phyloP scores from a whole-genome alignment of 2,888 invertebrate species.

The Trypoxylon attenuatum region DNA sequence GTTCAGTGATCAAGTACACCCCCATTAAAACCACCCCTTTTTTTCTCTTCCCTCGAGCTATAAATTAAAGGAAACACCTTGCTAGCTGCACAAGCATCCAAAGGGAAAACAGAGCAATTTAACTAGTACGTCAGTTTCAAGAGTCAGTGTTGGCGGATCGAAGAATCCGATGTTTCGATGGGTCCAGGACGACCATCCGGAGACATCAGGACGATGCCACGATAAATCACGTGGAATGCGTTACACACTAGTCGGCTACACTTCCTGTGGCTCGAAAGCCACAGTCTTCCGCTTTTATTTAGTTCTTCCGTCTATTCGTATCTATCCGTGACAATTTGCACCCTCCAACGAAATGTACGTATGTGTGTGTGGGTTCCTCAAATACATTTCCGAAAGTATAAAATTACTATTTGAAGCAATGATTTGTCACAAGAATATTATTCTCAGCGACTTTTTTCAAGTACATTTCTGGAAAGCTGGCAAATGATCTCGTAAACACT shows the following conservation, averaged over 20 bases:
- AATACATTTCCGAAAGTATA: no score
- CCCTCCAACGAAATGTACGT: no score
- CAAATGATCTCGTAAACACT: background rate
- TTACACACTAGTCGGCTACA: slow-evolving; percentile 29
- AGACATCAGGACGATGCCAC: slow-evolving; percentile 10
- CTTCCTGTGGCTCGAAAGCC: slow-evolving; percentile 22
- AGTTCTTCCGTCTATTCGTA: no score
- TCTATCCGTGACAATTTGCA: no score
- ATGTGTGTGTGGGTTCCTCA: no score
- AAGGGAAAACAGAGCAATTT: slow-evolving; percentile 30
- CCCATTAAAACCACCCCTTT: slow-evolving; percentile 42
- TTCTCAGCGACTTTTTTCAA: no score
- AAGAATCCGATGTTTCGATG: slow-evolving; percentile 34
- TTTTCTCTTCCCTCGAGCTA: slow-evolving; percentile 5
- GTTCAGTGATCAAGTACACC: slow-evolving; percentile 37
- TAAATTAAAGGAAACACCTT: slow-evolving; percentile 51
- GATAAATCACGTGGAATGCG: slow-evolving; percentile 50
- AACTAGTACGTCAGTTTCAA: slow-evolving; percentile 14
- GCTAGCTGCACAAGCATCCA: slow-evolving; percentile 19
- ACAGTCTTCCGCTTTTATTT: slow-evolving; percentile 24
- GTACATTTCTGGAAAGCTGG: no score
- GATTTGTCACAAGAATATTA: no score
- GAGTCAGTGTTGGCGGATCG: slow-evolving; percentile 31
- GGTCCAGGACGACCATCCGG: slow-evolving; percentile 29
- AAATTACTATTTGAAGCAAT: no score